A percentile compares a stretch with the other conserved stretches of the same genome.
These are phyloP conservation scores for Cephus rjabovi DNA, from an alignment of 2,888 invertebrate genomes.

Conservation along the genomic window DNA sequence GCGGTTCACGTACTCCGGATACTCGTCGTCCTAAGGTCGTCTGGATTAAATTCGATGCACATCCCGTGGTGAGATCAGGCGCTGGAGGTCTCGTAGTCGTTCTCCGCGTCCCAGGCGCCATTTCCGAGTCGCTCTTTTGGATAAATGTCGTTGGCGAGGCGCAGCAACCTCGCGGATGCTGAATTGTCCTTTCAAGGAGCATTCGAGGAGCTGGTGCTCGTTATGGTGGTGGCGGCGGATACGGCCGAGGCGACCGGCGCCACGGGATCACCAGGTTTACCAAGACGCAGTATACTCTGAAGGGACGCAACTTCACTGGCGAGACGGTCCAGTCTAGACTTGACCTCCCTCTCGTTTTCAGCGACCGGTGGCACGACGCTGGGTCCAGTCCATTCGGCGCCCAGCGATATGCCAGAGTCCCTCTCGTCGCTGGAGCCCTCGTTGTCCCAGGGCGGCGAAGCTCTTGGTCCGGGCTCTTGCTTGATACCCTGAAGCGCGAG, in stretches of 20 bases:
- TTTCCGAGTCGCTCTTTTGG: neutral
- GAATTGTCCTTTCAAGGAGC: neutral
- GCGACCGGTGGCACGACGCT: conserved; percentile 63
- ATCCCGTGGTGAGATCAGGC: neutral
- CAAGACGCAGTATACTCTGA: conserved; percentile 83
- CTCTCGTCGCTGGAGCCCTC: conserved; percentile 92
- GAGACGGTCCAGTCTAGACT: conserved; percentile 87
- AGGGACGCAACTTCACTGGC: conserved; percentile 93
- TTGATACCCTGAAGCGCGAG: conserved; percentile 88
- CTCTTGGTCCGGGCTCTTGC: conserved; percentile 84
- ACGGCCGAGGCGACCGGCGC: conserved; percentile 31
- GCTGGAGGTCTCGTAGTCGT: neutral
- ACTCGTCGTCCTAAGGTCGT: neutral
- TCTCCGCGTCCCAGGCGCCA: neutral
- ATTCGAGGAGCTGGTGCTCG: conserved; percentile 2
- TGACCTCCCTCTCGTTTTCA: conserved; percentile 80
- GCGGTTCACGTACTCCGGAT: neutral
- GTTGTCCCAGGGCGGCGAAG: conserved; percentile 87
- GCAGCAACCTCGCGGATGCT: conserved; percentile 1
- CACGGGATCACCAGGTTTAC: conserved; percentile 61
- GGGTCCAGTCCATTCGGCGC: conserved; percentile 73
- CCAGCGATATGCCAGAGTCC: conserved; percentile 89
- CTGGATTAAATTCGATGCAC: neutral
- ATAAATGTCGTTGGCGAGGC: conserved; percentile 13
- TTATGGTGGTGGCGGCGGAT: neutral